Evolutionary conservation across 1,140 invertebrate genomes (phyloP), one percentile per base, ranked within the genome.

Genomic region (Ceratitis capitata): DNA sequence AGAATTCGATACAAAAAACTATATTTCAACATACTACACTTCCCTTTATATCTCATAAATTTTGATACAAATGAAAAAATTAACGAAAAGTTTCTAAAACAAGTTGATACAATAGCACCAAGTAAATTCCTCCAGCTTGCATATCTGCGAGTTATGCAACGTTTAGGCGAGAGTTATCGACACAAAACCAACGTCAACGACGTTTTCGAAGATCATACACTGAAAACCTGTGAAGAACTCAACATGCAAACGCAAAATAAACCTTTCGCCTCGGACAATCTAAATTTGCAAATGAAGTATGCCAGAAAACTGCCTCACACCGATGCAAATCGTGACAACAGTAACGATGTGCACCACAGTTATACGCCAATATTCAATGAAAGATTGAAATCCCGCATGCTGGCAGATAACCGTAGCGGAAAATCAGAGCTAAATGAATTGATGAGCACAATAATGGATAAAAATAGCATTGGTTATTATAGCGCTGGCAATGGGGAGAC

Each of bases 41-140:
- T 78, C 45, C 45, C 39, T 14, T 45, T 78, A 45, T 45, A 45
- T 78, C 45, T 78, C 69, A 78, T 74, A 78, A 45, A 39, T 78
- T 78, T 45, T 78, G 69, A 78, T 78, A 45, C 19, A 78, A 78
- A 78, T 45, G 23, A 78, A 78, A 78, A 78, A 78, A 78, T 78
- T 78, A 32, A 32, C 69, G 69, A 78, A 69, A 69, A 45, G 39
- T 78, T 45, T 78, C 69, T 78, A 78, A 78, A 26, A 42, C 69
- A 78, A 78, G 69, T 78, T 47, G 39, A 78, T 14, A 78, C n/a
- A 45, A n/a, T n/a, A n/a, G n/a, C n/a, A 45, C 23, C 69, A 42
- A 78, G 61, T 69, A 69, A 69, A 69, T 69, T 39, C 19, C 14
- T 16, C 14, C 5, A 69, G 69, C 39, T 78, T 47, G 69, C 69